Percentiles rank a stretch among this genome's conserved stretches.
phyloP scores from a whole-genome alignment of 2,888 invertebrate species.

The Parochlus steinenii region DNA sequence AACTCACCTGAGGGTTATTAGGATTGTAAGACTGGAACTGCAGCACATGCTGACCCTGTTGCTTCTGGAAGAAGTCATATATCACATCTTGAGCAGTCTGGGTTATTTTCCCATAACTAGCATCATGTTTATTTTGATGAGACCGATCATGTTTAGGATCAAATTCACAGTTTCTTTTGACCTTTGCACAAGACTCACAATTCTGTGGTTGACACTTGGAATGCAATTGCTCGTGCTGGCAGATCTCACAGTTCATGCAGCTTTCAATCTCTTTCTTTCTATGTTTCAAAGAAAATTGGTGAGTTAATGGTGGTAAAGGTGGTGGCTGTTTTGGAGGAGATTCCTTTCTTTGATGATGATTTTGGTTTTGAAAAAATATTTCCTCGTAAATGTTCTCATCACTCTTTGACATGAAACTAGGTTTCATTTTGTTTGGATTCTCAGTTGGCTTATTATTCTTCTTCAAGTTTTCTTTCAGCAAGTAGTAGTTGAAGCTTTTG shows the following conservation, averaged over 20 bases:
- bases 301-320: conserved; percentile 6
- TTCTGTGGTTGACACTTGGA: neutral
- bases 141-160: conserved; percentile 1
- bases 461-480: conserved; percentile 29
- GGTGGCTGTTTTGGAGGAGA: conserved; percentile 8
- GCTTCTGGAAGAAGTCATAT: conserved; percentile 10
- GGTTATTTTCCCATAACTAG: conserved; percentile 3
- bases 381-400: conserved; percentile 31
- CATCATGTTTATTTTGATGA: conserved; percentile 1
- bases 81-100: neutral
- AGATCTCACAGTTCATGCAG: conserved; percentile 11
- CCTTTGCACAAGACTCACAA: too few relatives aligned
- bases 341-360: conserved; percentile 4
- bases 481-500: conserved; percentile 31
- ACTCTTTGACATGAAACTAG: conserved; percentile 23
- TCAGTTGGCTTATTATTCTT: conserved; percentile 20
- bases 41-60: conserved; percentile 20
- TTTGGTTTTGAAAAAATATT: conserved; percentile 26
- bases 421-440: too few relatives aligned
- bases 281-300: conserved; percentile 3
- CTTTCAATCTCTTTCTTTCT: conserved; percentile 2
- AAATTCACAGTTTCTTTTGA: too few relatives aligned
- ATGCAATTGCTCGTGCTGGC: conserved; percentile 4
- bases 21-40: conserved; percentile 31
- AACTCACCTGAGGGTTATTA: conserved; percentile 30